Conservation (phyloP, 1,140 invertebrate species). For the Drosophila ficusphila region DNA sequence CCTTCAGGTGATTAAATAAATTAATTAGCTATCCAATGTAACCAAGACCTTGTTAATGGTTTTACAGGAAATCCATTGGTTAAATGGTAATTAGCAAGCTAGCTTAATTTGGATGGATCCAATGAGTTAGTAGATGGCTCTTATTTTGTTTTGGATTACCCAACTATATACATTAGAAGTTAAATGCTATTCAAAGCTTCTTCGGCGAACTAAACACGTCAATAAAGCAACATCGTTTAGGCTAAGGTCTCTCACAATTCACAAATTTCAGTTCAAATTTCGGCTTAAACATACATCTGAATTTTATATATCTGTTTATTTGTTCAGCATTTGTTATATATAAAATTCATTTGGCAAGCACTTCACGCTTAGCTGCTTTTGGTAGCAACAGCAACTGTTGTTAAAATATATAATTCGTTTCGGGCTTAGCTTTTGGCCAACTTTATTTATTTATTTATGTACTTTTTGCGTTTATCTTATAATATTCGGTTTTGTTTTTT, state of each 20-base stretch:
- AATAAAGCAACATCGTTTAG: conserved; percentile 14
- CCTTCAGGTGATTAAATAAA: too few species aligned
- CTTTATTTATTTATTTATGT: conserved; percentile 52
- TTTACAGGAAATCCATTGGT: background rate
- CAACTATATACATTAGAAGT: conserved; percentile 7
- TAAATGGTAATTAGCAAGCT: background rate
- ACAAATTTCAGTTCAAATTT: background rate
- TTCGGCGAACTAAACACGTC: background rate
- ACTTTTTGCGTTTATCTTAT: conserved; percentile 37
- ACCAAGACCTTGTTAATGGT: too few species aligned
- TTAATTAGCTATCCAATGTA: background rate
- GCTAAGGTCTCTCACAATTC: background rate
- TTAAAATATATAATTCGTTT: conserved; percentile 50
- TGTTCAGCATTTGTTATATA: conserved; percentile 56
- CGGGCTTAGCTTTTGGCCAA: conserved; percentile 64
- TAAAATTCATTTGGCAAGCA: conserved; percentile 79
- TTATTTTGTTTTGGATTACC: background rate
- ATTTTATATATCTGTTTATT: conserved; percentile 7
- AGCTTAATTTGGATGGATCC: background rate
- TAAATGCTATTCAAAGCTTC: background rate
- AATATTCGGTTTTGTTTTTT: conserved; percentile 25
- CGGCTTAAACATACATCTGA: conserved; percentile 50
- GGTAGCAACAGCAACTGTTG: conserved; percentile 58
- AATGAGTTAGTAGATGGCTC: background rate
- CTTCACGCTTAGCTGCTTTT: conserved; percentile 75